phyloP scores from a whole-genome alignment of 92 coral and sea anemone genomes.

The Epizoanthus ramosus region DNA sequence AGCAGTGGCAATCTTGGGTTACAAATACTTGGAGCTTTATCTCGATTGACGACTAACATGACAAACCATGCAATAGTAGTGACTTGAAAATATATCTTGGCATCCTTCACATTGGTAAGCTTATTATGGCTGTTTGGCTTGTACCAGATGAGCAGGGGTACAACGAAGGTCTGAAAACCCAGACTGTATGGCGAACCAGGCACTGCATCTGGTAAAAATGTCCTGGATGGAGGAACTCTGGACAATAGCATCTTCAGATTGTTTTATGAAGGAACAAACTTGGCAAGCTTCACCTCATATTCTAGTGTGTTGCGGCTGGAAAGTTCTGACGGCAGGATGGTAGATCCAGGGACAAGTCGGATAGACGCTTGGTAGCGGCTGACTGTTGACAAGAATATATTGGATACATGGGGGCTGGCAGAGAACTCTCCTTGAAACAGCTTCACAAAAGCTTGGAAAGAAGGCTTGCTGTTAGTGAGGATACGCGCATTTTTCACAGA shows the following conservation, averaged over 20 bases:
- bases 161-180: conserved; percentile 20
- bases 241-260: conserved; percentile 43
- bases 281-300: conserved; percentile 44
- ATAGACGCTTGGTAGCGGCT: too few species aligned
- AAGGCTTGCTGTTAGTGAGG: conserved; percentile 54
- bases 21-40: conserved; percentile 5
- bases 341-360: too few species aligned
- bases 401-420: conserved; percentile 65
- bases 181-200: conserved; percentile 29
- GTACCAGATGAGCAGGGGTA: conserved; percentile 15
- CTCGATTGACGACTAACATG: conserved; percentile 4
- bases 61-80: conserved; percentile 14
- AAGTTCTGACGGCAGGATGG: too few species aligned
- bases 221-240: conserved; percentile 44
- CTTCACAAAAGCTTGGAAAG: conserved; percentile 48
- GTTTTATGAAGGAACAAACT: conserved; percentile 50
- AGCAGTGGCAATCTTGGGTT: conserved; percentile 21
- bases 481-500: conserved; percentile 38
- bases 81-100: conserved; percentile 8
- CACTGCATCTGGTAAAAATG: conserved; percentile 43
- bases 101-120: conserved; percentile 13
- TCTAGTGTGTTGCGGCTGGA: conserved; percentile 41
- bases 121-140: background rate
- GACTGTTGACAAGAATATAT: conserved; percentile 54
- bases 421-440: conserved; percentile 55